Percentiles rank a stretch among this genome's conserved stretches.
phyloP scores from a whole-genome alignment of 2,888 invertebrate genomes.

The Tetragnatha montana region DNA sequence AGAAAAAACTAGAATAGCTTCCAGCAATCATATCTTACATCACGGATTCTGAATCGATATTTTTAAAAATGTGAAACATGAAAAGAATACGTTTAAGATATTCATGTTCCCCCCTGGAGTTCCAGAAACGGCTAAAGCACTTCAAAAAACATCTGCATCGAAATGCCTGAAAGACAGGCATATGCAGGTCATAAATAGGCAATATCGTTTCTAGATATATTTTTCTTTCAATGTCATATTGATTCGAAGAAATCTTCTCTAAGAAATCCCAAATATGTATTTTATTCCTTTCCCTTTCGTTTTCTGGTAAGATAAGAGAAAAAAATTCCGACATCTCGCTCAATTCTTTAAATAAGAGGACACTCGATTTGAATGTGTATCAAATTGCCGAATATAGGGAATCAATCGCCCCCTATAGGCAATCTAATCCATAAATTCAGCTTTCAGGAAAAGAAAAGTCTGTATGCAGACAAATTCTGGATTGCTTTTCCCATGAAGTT shows the following conservation, averaged over 20 bases:
- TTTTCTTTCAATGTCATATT: neutral
- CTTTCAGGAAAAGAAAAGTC: neutral
- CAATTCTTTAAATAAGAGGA: conserved; percentile 2
- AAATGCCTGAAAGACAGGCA: neutral
- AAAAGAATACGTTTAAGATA: neutral
- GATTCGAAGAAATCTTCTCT: neutral
- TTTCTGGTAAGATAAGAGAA: neutral
- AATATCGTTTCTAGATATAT: neutral
- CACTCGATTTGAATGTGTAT: conserved; percentile 11
- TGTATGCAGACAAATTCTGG: conserved; percentile 16
- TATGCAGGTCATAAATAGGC: neutral
- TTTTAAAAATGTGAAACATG: neutral
- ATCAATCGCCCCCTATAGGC: neutral
- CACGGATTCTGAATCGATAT: neutral
- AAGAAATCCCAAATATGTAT: neutral
- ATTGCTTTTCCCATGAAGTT: neutral
- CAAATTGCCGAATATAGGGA: too few relatives aligned
- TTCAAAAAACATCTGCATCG: neutral
- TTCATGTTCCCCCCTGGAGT: neutral
- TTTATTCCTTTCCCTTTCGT: neutral
- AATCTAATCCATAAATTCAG: conserved; percentile 10
- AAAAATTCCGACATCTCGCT: neutral
- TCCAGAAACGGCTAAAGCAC: neutral
- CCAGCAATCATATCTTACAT: too few relatives aligned
- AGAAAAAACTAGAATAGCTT: too few relatives aligned